Percentiles rank a stretch among this genome's conserved stretches.
These are phyloP conservation scores for Alexandromys fortis DNA, from an alignment of 2,113 vertebrate genomes.

Conservation along the genomic window DNA sequence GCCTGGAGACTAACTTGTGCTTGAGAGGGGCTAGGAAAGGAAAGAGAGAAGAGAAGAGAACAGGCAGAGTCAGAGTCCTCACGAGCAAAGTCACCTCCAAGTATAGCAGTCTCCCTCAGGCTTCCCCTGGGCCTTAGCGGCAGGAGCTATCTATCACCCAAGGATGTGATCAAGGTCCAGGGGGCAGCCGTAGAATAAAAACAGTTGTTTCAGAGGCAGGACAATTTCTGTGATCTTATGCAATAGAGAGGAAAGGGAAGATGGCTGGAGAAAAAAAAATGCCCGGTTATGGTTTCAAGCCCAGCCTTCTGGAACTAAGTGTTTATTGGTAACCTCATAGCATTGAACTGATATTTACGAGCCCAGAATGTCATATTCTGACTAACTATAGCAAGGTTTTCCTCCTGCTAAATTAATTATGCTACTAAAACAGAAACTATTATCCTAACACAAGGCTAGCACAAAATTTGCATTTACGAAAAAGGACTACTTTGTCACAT, in stretches of 20 bases:
- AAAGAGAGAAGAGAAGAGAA: constrained; percentile 65
- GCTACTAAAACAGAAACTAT: not conserved
- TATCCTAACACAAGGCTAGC: not conserved
- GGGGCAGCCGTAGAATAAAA: not conserved
- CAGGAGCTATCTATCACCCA: constrained; percentile 24
- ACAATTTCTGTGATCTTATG: constrained; percentile 27
- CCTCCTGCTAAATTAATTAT: not conserved
- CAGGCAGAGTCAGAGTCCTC: constrained; percentile 70
- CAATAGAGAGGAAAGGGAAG: not conserved
- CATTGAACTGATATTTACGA: not conserved
- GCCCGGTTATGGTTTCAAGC: constrained; percentile 28
- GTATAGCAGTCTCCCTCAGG: not conserved
- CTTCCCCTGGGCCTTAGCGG: constrained; percentile 13
- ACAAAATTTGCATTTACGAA: not conserved
- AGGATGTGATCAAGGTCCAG: not conserved
- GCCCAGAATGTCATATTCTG: not conserved
- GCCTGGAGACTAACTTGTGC: constrained; percentile 71
- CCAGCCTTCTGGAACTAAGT: not conserved
- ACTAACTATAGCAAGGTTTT: not conserved
- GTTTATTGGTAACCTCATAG: not conserved
- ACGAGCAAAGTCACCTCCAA: constrained; percentile 18
- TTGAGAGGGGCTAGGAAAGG: constrained; percentile 74
- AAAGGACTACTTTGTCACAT: not conserved
- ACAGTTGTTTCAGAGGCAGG: constrained; percentile 10
- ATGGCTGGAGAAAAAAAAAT: constrained; percentile 33